Evolutionary conservation across 2,113 vertebrate species (phyloP).

Genomic region (Tragelaphus buxtoni): DNA sequence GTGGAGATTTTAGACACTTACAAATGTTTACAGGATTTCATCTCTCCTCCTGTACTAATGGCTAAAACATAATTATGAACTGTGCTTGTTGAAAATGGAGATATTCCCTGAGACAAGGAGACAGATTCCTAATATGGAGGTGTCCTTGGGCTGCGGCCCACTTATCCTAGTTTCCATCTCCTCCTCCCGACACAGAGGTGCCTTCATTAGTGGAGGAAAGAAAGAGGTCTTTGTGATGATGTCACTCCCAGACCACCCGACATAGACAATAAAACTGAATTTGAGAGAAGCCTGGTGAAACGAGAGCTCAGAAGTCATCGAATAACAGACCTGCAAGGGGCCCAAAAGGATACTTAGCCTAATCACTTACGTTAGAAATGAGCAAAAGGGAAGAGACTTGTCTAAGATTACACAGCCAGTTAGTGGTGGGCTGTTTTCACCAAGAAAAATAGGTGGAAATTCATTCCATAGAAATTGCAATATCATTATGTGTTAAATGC

Average conservation of each 20-base stretch:
- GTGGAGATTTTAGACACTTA: conserved; percentile 1
- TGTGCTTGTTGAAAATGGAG: conserved; percentile 47
- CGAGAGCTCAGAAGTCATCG: conserved; percentile 37
- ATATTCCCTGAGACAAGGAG: conserved; percentile 60
- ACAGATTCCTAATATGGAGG: conserved; percentile 43
- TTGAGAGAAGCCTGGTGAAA: conserved; percentile 58
- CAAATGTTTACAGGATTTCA: neutral
- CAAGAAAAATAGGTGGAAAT: neutral
- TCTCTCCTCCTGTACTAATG: conserved; percentile 33
- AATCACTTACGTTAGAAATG: conserved; percentile 24
- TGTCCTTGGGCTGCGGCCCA: conserved; percentile 58
- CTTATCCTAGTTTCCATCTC: conserved; percentile 65
- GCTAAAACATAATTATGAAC: conserved; percentile 49
- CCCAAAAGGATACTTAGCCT: neutral
- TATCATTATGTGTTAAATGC: neutral
- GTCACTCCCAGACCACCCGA: conserved; percentile 64
- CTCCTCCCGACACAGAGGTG: conserved; percentile 55
- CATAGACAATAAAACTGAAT: conserved; percentile 54
- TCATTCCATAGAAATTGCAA: neutral
- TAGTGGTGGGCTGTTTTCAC: neutral
- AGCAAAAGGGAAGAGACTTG: neutral
- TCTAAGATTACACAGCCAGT: neutral
- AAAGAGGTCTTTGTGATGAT: conserved; percentile 69
- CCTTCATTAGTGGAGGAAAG: conserved; percentile 66
- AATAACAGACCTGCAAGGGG: neutral